Conservation (phyloP, 1,140 invertebrate species). For the Metaphire vulgaris region DNA sequence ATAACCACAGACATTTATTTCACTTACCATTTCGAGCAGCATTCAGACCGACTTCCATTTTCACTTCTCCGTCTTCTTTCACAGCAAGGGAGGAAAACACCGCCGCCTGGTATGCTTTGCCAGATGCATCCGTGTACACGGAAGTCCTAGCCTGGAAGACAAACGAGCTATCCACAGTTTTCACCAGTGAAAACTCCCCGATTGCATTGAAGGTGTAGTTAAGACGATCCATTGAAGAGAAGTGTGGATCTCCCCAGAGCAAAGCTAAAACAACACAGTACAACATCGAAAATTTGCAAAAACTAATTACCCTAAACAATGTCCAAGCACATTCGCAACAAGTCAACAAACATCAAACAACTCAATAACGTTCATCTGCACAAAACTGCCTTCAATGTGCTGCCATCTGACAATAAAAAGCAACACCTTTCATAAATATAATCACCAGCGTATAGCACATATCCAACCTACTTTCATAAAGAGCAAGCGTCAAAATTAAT, state of each 20-base stretch:
- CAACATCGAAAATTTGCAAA: no score
- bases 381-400: no score
- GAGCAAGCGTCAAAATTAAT: no score
- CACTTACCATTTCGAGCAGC: background rate
- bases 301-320: no score
- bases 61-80: background rate
- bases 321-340: no score
- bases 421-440: no score
- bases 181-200: constrained; percentile 71
- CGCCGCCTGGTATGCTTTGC: background rate
- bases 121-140: background rate
- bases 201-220: constrained; percentile 92
- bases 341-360: no score
- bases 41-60: background rate
- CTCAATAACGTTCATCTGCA: no score
- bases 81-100: background rate
- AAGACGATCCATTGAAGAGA: constrained; percentile 80
- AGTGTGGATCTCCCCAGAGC: constrained; percentile 73
- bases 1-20: no score
- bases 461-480: no score
- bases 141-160: background rate
- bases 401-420: no score
- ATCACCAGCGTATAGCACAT: no score
- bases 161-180: background rate
- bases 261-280: background rate